Evolutionary conservation across 2,888 invertebrate genomes (phyloP).

Genomic region (Athrips mouffetella): DNA sequence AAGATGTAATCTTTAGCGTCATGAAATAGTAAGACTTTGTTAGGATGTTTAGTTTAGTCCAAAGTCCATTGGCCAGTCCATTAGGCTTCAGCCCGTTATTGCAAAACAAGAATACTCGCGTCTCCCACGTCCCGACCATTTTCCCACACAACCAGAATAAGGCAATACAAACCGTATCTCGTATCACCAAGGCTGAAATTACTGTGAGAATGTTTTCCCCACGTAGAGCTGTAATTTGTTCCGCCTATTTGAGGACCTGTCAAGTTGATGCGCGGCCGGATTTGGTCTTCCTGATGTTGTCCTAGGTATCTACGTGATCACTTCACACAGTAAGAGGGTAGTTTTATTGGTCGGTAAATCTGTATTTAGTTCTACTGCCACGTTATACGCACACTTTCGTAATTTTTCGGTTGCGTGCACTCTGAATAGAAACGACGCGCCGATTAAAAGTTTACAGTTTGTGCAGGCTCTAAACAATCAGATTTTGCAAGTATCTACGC

Average conservation of each 20-base stretch:
- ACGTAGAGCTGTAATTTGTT: neutral
- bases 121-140: neutral
- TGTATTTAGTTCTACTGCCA: no score
- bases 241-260: neutral
- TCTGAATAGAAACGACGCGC: neutral
- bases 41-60: no score
- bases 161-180: neutral
- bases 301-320: no score
- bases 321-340: no score
- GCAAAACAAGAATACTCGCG: neutral
- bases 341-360: no score
- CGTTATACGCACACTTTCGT: no score
- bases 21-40: no score
- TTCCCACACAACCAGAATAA: neutral
- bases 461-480: no score
- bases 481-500: no score
- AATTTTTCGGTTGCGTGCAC: neutral
- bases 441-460: neutral
- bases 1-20: no score
- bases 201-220: neutral
- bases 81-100: neutral
- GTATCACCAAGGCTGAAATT: neutral
- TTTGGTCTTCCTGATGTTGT: neutral
- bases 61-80: no score
- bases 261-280: neutral